These are phyloP conservation scores for Acleris emargana DNA, from an alignment of 2,888 invertebrate species.

Conservation along the genomic window DNA sequence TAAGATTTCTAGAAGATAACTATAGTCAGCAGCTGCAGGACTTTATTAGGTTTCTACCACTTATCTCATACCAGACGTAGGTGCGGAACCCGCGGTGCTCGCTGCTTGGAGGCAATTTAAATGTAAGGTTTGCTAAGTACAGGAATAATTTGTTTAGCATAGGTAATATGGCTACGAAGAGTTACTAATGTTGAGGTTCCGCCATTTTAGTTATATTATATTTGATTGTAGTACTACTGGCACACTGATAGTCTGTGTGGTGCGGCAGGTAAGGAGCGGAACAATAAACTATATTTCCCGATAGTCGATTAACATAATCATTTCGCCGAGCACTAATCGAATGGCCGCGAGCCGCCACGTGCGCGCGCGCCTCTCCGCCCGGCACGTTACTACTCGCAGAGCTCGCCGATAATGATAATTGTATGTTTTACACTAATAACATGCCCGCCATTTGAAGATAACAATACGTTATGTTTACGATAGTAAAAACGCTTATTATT, in stretches of 20 bases:
- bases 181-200: too few relatives aligned
- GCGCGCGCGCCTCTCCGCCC: constrained; percentile 29
- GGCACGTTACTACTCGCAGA: constrained; percentile 6
- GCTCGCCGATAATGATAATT: constrained; percentile 33
- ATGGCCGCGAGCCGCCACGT: constrained; percentile 56
- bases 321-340: constrained; percentile 67
- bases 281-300: constrained; percentile 72
- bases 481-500: neutral
- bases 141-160: too few relatives aligned
- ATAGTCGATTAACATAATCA: constrained; percentile 73
- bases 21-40: too few relatives aligned
- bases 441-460: constrained; percentile 32
- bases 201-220: neutral
- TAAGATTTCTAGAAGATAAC: too few relatives aligned
- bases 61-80: too few relatives aligned
- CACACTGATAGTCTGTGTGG: neutral
- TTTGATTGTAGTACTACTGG: neutral
- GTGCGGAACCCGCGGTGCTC: too few relatives aligned
- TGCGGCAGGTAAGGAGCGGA: constrained; percentile 45
- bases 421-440: constrained; percentile 35
- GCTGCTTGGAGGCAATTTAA: too few relatives aligned
- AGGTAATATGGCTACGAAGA: too few relatives aligned
- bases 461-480: constrained; percentile 26
- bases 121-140: too few relatives aligned
- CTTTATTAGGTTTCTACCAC: too few relatives aligned